Percentiles rank a stretch among this genome's conserved stretches.
phyloP scores from a whole-genome alignment of 2,888 invertebrate genomes.

The Flexamia atlantica region DNA sequence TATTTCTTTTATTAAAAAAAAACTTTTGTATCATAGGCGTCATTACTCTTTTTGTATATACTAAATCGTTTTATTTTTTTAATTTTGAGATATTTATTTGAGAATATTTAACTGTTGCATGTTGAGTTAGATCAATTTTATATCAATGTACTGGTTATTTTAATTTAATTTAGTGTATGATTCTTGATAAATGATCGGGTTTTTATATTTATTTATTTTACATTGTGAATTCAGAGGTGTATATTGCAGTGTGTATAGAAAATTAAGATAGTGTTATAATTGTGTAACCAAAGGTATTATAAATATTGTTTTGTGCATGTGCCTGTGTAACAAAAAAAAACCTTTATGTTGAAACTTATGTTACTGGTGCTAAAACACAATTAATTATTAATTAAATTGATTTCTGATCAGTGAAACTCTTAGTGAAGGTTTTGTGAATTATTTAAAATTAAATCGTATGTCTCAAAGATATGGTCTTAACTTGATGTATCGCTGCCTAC shows the following conservation, averaged over 20 bases:
- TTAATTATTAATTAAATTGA: too few relatives aligned
- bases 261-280: neutral
- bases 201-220: slow-evolving; percentile 1
- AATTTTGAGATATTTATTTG: neutral
- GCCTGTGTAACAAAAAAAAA: too few relatives aligned
- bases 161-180: neutral
- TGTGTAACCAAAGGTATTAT: neutral
- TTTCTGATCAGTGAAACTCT: too few relatives aligned
- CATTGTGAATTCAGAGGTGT: neutral
- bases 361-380: too few relatives aligned
- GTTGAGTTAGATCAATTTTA: neutral
- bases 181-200: neutral
- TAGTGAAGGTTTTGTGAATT: too few relatives aligned
- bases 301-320: too few relatives aligned
- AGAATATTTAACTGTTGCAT: neutral
- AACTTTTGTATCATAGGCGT: neutral
- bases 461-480: too few relatives aligned
- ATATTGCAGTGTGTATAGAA: neutral
- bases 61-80: neutral
- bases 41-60: neutral
- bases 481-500: too few relatives aligned
- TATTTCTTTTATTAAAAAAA: too few relatives aligned
- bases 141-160: neutral
- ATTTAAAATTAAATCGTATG: too few relatives aligned
- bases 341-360: too few relatives aligned